Evolutionary conservation across 1,140 invertebrate species (phyloP).

Genomic region (Ostrea denselamellosa): DNA sequence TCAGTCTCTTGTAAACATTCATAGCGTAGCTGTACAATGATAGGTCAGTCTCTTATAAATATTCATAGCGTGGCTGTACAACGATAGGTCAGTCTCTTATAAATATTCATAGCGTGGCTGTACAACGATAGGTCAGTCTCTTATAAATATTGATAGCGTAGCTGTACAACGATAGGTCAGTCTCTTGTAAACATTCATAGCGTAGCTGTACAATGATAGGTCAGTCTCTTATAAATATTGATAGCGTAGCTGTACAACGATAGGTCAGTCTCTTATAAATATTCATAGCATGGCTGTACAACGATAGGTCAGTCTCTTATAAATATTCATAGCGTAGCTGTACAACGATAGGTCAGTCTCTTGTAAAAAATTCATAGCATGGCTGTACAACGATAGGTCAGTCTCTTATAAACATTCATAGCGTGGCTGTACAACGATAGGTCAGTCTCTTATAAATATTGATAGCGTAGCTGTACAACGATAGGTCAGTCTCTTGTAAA

Average conservation of each 20-base stretch:
- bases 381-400: constrained; percentile 95
- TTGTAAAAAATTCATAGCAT: constrained; percentile 84
- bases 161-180: constrained; percentile 93
- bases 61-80: constrained; percentile 94
- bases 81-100: constrained; percentile 84
- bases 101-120: constrained; percentile 89
- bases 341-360: constrained; percentile 90
- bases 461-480: constrained; percentile 96
- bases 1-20: constrained; percentile 71
- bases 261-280: constrained; percentile 80
- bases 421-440: constrained; percentile 98
- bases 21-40: constrained; percentile 97
- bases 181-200: constrained; percentile 80
- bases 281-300: constrained; percentile 94
- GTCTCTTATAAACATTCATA: constrained; percentile 79
- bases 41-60: constrained; percentile 80
- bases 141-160: constrained; percentile 84
- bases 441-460: constrained; percentile 58
- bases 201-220: constrained; percentile 97
- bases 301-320: constrained; percentile 84
- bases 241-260: constrained; percentile 97
- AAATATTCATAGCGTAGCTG: constrained; percentile 89
- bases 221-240: constrained; percentile 46
- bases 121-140: constrained; percentile 90
- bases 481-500: constrained; percentile 82